Percentiles rank a stretch among this genome's conserved stretches.
These are phyloP conservation scores for Auanema sp. DNA, from an alignment of 2,888 invertebrate genomes.

Conservation along the genomic window DNA sequence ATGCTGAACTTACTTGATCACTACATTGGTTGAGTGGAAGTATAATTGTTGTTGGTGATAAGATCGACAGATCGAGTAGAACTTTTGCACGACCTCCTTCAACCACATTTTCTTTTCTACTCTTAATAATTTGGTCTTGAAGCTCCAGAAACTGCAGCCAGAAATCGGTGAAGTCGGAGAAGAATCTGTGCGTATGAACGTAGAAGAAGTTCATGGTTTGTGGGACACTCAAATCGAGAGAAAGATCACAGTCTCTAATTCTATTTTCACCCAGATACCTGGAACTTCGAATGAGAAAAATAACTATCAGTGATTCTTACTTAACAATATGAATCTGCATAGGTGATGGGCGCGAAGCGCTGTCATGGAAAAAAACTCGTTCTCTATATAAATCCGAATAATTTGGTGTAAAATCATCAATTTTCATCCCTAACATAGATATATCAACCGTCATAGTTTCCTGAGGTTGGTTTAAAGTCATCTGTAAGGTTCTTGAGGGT, in stretches of 20 bases:
- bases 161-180: slow-evolving; percentile 84
- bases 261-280: slow-evolving; percentile 67
- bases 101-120: slow-evolving; percentile 21
- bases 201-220: slow-evolving; percentile 70
- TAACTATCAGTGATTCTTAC: slow-evolving; percentile 1
- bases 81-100: slow-evolving; percentile 24
- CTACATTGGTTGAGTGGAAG: slow-evolving; percentile 55
- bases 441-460: slow-evolving; percentile 43
- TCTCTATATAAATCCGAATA: slow-evolving; percentile 33
- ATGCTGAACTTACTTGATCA: slow-evolving; percentile 21
- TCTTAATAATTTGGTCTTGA: slow-evolving; percentile 74
- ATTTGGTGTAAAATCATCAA: slow-evolving; percentile 50
- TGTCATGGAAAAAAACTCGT: slow-evolving; percentile 9
- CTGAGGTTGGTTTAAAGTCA: slow-evolving; percentile 34
- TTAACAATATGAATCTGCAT: background rate
- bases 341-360: slow-evolving; percentile 5
- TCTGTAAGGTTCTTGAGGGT: slow-evolving; percentile 16
- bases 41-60: slow-evolving; percentile 35
- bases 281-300: slow-evolving; percentile 9
- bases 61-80: slow-evolving; percentile 36
- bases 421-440: slow-evolving; percentile 34
- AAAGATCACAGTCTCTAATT: slow-evolving; percentile 72
- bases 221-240: slow-evolving; percentile 77
- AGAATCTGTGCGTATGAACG: slow-evolving; percentile 75
- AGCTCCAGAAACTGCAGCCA: slow-evolving; percentile 78